Evolutionary conservation across 2,888 invertebrate genomes (phyloP), one percentile per base, ranked within the genome.

Genomic region (Acheta domesticus): DNA sequence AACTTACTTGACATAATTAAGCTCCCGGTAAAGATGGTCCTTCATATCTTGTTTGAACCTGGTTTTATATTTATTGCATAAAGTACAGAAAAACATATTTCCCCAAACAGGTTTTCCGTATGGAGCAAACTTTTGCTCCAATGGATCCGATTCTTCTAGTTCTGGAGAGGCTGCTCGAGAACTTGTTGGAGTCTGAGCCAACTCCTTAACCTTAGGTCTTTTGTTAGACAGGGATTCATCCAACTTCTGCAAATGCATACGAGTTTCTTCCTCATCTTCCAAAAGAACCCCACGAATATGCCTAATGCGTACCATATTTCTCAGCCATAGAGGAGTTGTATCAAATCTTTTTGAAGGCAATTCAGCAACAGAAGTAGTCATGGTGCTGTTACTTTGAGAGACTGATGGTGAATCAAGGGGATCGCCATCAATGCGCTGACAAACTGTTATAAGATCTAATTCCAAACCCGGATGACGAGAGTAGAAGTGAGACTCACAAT

Each of bases 11-110:
- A 90, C 89, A 83, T 92, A 92, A 77, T 91, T 89, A 48, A 93
- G 86, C 84, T 93, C 93, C 83, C 91, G 90, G 83, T 89, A 92
- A 78, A 93, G 86, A 86, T 93, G 93, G 73, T 90, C 89, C 79
- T 90, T 89, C 87, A 93, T 91, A n/a, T 90, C 89, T 11, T 89
- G 88, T 36, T 88, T 87, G 48, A 87, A 88, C 78, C 89, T 90
- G 0, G 91, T 90, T 74, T 88, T 88, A 82, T 91, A 91, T 36
- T 87, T 86, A 36, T 87, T 87, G 83, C 93, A 94, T 78, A 91
- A 85, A 0, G 92, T 89, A 84, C 93, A 93, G 79, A 87, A 88
- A 83, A 88, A 92, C 80, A 88, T 87, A 73, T 89, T 87, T 1
- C 89, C 89, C 49, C 88, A 48, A 12, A 76, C 20, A 20, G 92